A percentile compares a stretch with the other conserved stretches of the same genome.
Evolutionary conservation across 1,140 invertebrate species (phyloP).

Genomic region (Plectus sambesii): DNA sequence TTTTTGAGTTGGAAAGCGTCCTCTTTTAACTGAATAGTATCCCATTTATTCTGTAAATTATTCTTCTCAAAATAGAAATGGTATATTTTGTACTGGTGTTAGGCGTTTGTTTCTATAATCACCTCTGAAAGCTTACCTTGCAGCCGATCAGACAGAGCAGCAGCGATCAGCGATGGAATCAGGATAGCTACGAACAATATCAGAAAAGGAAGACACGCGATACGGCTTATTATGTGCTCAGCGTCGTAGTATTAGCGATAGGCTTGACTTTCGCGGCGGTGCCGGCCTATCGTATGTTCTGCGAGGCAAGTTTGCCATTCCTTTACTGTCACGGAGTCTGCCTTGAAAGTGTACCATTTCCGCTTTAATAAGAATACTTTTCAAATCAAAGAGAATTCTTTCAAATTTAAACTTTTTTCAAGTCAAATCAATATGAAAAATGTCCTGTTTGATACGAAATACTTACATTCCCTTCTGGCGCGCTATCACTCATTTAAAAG

Average conservation of each 20-base stretch:
- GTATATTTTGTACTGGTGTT: too few relatives aligned
- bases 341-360: conserved; percentile 3
- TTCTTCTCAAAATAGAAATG: too few relatives aligned
- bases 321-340: conserved; percentile 12
- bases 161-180: too few relatives aligned
- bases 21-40: too few relatives aligned
- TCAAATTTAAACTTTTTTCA: not conserved
- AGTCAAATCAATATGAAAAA: conserved; percentile 3
- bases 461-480: conserved; percentile 1
- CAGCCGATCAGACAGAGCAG: too few relatives aligned
- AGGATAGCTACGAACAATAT: too few relatives aligned
- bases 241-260: conserved; percentile 44
- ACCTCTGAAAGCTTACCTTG: too few relatives aligned
- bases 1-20: too few relatives aligned
- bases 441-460: too few relatives aligned
- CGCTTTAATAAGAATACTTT: not conserved
- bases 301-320: conserved; percentile 60
- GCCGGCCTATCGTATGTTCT: conserved; percentile 92
- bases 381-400: not conserved
- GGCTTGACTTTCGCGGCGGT: conserved; percentile 88
- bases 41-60: too few relatives aligned
- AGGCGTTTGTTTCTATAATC: too few relatives aligned
- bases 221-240: conserved; percentile 28
- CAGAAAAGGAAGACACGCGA: too few relatives aligned
- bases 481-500: conserved; percentile 10